These are phyloP conservation scores for Ramphastos sulfuratus DNA, from an alignment of 2,113 vertebrate species.

Conservation along the genomic window DNA sequence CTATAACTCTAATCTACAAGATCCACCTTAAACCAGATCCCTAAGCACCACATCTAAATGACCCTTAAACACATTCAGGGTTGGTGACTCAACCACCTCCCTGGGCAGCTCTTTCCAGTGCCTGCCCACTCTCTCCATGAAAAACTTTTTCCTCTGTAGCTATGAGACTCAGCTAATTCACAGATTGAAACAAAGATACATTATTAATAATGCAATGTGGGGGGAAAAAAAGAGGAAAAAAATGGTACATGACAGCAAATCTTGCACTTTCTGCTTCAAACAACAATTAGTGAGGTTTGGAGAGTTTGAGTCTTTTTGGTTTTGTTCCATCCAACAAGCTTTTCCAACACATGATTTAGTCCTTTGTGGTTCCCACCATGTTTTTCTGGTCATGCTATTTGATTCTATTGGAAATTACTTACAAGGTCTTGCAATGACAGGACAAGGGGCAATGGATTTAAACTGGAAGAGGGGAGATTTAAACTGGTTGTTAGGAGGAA, in stretches of 20 bases:
- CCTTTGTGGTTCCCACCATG: background rate
- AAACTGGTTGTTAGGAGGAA: no score
- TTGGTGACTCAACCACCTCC: no score
- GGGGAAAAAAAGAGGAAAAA: background rate
- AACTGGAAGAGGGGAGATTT: no score
- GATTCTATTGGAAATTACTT: background rate
- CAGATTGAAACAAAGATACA: background rate
- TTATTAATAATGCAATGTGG: background rate
- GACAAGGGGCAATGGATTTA: no score
- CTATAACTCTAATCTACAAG: no score
- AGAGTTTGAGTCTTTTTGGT: no score
- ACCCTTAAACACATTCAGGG: no score
- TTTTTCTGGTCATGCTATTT: background rate
- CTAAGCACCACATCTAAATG: no score
- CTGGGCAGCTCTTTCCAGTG: no score
- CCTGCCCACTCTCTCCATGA: no score
- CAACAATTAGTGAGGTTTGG: fast-evolving
- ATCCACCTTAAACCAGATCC: no score
- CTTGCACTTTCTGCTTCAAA: background rate
- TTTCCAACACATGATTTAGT: background rate
- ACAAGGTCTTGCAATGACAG: no score
- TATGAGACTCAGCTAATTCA: background rate
- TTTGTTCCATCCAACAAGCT: background rate
- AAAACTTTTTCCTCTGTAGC: background rate
- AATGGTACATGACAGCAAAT: background rate